A percentile compares a stretch with the other conserved stretches of the same genome.
phyloP scores from a whole-genome alignment of 2,797 vertebrate genomes.

The Siniperca undulata region DNA sequence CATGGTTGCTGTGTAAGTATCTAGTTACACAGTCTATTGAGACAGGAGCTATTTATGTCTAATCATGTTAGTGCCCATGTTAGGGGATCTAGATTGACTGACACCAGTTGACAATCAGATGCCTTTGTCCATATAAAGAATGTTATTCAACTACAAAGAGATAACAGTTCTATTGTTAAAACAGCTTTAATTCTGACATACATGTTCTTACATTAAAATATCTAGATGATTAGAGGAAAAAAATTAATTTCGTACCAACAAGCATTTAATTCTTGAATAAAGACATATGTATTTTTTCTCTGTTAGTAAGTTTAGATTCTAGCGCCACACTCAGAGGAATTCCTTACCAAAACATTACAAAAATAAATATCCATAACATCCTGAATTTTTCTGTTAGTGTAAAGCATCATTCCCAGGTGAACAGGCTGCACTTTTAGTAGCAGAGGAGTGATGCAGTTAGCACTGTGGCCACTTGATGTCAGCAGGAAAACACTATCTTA shows the following conservation, averaged over 20 bases:
- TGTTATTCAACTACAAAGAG: constrained; percentile 55
- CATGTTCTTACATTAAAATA: neutral
- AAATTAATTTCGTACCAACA: neutral
- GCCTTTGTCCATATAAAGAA: constrained; percentile 77
- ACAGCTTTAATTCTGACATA: constrained; percentile 23
- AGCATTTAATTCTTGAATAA: neutral
- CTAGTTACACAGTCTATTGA: constrained; percentile 78
- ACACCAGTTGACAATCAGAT: constrained; percentile 80
- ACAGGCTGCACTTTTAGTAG: neutral
- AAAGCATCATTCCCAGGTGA: neutral
- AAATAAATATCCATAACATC: neutral
- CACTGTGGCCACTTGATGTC: constrained; percentile 75
- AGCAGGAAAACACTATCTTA: constrained; percentile 66
- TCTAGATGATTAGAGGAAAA: neutral
- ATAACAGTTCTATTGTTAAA: constrained; percentile 59
- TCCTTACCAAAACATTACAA: neutral
- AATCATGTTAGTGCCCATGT: constrained; percentile 85
- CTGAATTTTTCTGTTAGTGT: neutral
- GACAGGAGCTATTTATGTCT: constrained; percentile 83
- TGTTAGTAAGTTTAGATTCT: neutral
- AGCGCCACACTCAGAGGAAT: neutral
- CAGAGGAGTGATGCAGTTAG: constrained; percentile 60
- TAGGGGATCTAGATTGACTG: constrained; percentile 80
- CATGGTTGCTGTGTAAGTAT: constrained; percentile 66
- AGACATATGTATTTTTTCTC: neutral